Percentiles rank a stretch among this genome's conserved stretches.
Conservation (phyloP, 2,797 vertebrate genomes). For the Gymnothorax reevesii region DNA sequence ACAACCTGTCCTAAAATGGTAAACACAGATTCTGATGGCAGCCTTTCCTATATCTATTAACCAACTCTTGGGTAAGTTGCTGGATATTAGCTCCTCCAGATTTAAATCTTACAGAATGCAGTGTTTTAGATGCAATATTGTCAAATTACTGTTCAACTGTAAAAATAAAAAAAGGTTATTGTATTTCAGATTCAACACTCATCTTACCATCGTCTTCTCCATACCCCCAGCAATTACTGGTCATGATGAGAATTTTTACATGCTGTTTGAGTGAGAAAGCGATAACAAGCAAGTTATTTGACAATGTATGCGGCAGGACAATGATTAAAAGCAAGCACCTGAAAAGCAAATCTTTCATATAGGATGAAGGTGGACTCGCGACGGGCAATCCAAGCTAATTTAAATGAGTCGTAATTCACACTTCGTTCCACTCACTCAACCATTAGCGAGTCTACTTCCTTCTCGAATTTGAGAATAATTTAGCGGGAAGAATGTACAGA, state of each 20-base stretch:
- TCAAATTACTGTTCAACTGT: background rate
- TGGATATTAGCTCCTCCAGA: background rate
- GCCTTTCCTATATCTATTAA: too few relatives aligned
- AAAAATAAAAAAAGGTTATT: background rate
- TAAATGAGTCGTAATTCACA: background rate
- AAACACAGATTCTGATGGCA: background rate
- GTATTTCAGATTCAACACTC: background rate
- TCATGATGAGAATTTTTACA: slow-evolving; percentile 69
- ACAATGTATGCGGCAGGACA: background rate
- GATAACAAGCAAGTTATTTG: background rate
- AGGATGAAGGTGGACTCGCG: background rate
- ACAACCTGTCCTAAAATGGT: background rate
- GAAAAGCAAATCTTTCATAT: background rate
- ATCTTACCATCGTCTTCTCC: slow-evolving; percentile 88
- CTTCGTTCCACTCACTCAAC: background rate
- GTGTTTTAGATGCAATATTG: background rate
- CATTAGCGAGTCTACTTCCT: background rate
- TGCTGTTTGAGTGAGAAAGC: background rate
- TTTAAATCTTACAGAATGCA: background rate
- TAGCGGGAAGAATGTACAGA: too few relatives aligned
- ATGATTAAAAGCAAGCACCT: slow-evolving; percentile 13
- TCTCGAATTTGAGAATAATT: too few relatives aligned
- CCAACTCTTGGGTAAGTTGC: background rate
- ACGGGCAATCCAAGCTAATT: background rate
- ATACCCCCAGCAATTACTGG: slow-evolving; percentile 88